Evolutionary conservation across 2,888 invertebrate genomes (phyloP).

Genomic region (Netelia virgata): DNA sequence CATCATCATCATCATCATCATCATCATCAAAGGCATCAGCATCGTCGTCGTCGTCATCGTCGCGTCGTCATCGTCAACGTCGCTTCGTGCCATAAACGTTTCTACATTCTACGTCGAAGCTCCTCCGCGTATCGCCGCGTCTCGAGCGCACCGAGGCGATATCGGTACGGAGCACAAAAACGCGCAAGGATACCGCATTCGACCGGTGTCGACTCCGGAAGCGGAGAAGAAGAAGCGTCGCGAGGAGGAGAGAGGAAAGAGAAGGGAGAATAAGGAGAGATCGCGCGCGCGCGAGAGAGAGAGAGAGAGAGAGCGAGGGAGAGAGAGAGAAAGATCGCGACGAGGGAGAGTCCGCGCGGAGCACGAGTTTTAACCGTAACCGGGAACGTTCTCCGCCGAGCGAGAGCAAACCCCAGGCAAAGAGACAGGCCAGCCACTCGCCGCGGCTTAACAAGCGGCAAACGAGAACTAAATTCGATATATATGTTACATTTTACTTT

Average conservation of each 20-base stretch:
- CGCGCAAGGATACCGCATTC: constrained; percentile 77
- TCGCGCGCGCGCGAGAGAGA: neutral
- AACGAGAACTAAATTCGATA: constrained; percentile 40
- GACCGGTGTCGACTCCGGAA: constrained; percentile 58
- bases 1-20: constrained; percentile 11
- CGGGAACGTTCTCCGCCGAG: constrained; percentile 67
- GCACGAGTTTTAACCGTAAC: constrained; percentile 68
- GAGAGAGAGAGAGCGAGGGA: constrained; percentile 24
- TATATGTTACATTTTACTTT: constrained; percentile 2
- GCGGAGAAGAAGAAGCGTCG: constrained; percentile 58
- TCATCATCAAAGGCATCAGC: neutral
- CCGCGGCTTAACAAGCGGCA: constrained; percentile 57
- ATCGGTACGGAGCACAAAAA: constrained; percentile 29
- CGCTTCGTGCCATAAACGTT: neutral
- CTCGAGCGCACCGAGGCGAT: neutral
- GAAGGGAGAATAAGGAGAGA: constrained; percentile 14
- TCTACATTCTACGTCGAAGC: neutral
- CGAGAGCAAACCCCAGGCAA: constrained; percentile 69
- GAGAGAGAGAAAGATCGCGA: constrained; percentile 44
- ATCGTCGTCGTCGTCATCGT: neutral
- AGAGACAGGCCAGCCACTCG: constrained; percentile 68
- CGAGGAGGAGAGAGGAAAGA: constrained; percentile 21
- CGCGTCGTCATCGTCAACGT: neutral
- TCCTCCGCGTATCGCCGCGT: constrained; percentile 5
- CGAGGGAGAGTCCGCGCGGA: constrained; percentile 57